phyloP scores from a whole-genome alignment of 1,140 invertebrate genomes.

The Cydia fagiglandana region DNA sequence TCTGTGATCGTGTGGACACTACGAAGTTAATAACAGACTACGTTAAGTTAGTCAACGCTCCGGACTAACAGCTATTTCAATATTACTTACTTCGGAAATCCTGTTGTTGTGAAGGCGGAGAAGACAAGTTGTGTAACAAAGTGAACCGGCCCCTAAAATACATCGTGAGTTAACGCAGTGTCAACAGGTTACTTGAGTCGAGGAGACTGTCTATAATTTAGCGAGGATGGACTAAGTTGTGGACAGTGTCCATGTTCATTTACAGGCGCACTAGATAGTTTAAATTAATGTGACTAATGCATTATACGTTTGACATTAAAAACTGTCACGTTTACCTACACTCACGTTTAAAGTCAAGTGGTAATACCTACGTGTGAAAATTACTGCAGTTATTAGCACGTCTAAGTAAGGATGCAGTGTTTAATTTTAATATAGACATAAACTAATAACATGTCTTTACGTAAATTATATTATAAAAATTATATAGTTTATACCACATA shows the following conservation, averaged over 20 bases:
- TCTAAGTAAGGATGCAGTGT: not conserved
- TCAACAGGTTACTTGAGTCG: conserved; percentile 76
- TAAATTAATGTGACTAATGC: conserved; percentile 69
- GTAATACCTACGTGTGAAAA: not conserved
- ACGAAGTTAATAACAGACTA: conserved; percentile 29
- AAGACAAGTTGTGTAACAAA: conserved; percentile 35
- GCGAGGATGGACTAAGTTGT: conserved; percentile 60
- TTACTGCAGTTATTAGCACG: not conserved
- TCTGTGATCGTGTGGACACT: conserved; percentile 4
- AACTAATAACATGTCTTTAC: not conserved
- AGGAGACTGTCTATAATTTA: conserved; percentile 75
- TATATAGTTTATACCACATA: too few species aligned
- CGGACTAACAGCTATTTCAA: conserved; percentile 32
- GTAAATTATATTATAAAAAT: not conserved
- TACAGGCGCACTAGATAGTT: conserved; percentile 69
- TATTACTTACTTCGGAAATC: conserved; percentile 29
- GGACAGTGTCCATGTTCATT: conserved; percentile 65
- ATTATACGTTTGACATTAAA: conserved; percentile 52
- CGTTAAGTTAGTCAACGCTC: conserved; percentile 23
- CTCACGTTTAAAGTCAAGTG: conserved; percentile 19
- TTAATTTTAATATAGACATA: not conserved
- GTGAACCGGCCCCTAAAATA: conserved; percentile 47
- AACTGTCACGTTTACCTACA: conserved; percentile 46
- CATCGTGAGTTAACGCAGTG: conserved; percentile 48
- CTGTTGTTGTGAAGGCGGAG: conserved; percentile 24